Conservation (phyloP, 2,797 vertebrate genomes). For the Micrastur ruficollis region DNA sequence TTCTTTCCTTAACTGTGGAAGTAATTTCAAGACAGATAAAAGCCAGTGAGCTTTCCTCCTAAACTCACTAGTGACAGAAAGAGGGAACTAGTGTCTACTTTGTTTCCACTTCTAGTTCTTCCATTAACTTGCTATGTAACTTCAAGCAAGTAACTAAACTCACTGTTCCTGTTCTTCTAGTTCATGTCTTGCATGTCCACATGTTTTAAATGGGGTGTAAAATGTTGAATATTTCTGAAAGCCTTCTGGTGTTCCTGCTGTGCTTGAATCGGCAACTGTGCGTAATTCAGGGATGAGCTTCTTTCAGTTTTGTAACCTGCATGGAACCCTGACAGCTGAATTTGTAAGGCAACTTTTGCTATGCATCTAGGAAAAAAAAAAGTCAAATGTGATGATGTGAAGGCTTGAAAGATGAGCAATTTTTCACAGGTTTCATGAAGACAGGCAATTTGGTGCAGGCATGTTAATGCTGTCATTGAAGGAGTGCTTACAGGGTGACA, state of each 20-base stretch:
- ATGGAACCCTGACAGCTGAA: background rate
- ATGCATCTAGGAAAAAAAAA: background rate
- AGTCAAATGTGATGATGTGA: background rate
- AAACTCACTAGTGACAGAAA: background rate
- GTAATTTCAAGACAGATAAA: background rate
- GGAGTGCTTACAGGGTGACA: background rate
- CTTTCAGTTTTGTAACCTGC: background rate
- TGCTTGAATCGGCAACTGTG: background rate
- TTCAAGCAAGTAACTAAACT: background rate
- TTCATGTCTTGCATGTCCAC: background rate
- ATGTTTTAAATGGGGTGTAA: slow-evolving; percentile 4
- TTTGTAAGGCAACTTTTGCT: background rate
- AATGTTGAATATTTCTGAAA: slow-evolving; percentile 8
- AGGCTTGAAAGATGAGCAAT: background rate
- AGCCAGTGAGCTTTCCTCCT: background rate
- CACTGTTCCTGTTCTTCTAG: slow-evolving; percentile 11
- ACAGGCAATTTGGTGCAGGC: background rate
- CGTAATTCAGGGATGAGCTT: background rate
- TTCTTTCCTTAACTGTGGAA: background rate
- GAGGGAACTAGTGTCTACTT: background rate
- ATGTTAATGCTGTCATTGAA: background rate
- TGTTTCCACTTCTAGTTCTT: slow-evolving; percentile 4
- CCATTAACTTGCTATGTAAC: background rate
- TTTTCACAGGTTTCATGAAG: background rate
- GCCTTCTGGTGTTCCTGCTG: background rate